A percentile compares a stretch with the other conserved stretches of the same genome.
Evolutionary conservation across 92 coral and sea anemone species (phyloP).

Genomic region (Epizoanthus illoricatus): DNA sequence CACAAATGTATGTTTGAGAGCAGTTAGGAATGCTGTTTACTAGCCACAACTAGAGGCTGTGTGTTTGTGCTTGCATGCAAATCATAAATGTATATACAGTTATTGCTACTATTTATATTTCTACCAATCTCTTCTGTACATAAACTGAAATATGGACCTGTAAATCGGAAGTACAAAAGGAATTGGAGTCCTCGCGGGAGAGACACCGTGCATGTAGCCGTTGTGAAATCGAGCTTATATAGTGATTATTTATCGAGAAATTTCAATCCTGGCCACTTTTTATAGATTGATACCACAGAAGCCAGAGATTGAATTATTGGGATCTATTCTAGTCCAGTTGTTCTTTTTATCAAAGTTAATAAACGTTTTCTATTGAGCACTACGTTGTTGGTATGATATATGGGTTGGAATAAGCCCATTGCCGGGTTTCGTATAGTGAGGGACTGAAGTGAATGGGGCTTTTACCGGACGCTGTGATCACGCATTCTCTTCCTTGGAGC

Average conservation of each 20-base stretch:
- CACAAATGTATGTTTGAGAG: background rate
- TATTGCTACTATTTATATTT: constrained; percentile 30
- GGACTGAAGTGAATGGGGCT: no score
- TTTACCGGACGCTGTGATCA: no score
- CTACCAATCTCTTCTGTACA: constrained; percentile 26
- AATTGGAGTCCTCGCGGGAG: constrained; percentile 6
- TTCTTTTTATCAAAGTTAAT: constrained; percentile 42
- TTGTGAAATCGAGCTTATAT: constrained; percentile 34
- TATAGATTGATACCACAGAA: constrained; percentile 31
- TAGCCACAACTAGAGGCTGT: background rate
- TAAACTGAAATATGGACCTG: background rate
- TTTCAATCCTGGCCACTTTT: constrained; percentile 29
- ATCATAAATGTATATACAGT: constrained; percentile 4
- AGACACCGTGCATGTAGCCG: background rate
- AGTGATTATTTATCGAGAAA: constrained; percentile 37
- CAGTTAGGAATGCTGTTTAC: background rate
- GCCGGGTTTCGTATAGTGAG: no score
- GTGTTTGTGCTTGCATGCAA: constrained; percentile 8
- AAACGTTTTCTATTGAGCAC: constrained; percentile 33
- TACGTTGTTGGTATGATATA: no score
- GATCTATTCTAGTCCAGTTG: constrained; percentile 34
- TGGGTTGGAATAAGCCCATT: no score
- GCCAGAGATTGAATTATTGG: constrained; percentile 35
- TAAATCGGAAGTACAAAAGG: background rate
- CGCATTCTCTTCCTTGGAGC: no score